A percentile compares a stretch with the other conserved stretches of the same genome.
These are phyloP conservation scores for Microctonus aethiopoides DNA, from an alignment of 2,888 invertebrate genomes.

Conservation along the genomic window DNA sequence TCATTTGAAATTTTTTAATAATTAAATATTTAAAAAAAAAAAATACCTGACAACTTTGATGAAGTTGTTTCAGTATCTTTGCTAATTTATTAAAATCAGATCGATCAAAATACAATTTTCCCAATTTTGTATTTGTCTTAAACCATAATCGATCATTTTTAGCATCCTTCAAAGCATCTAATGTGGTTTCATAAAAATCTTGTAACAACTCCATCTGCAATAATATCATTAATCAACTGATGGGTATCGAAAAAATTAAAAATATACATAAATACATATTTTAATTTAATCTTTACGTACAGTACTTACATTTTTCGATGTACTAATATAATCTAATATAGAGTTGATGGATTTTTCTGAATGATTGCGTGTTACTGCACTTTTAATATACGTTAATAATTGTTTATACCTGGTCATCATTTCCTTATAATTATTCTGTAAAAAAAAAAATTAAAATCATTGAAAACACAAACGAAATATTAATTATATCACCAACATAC, in stretches of 20 bases:
- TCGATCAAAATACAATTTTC: constrained; percentile 97
- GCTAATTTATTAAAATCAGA: constrained; percentile 94
- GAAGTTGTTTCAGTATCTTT: constrained; percentile 96
- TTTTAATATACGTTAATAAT: constrained; percentile 97
- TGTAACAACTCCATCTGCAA: constrained; percentile 94
- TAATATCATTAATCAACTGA: constrained; percentile 21
- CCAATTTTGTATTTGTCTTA: constrained; percentile 98
- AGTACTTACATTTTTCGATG: constrained; percentile 92
- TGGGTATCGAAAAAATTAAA: too few species aligned
- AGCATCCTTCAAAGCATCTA: constrained; percentile 95
- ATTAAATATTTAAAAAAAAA: too few species aligned
- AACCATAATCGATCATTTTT: constrained; percentile 99
- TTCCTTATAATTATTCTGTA: constrained; percentile 89
- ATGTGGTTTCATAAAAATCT: constrained; percentile 97
- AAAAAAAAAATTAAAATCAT: constrained; percentile 37
- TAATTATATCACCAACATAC: constrained; percentile 69
- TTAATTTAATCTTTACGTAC: constrained; percentile 21
- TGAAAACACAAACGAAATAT: constrained; percentile 2
- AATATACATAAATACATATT: background rate
- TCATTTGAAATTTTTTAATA: too few species aligned
- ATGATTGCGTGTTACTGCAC: constrained; percentile 98
- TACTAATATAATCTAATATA: constrained; percentile 98
- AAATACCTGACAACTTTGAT: constrained; percentile 92
- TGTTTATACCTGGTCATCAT: constrained; percentile 98
- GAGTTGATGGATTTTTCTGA: constrained; percentile 99